Base-by-base conservation (phyloP, 2,888 invertebrate species). In the Megamerina dolium region DNA sequence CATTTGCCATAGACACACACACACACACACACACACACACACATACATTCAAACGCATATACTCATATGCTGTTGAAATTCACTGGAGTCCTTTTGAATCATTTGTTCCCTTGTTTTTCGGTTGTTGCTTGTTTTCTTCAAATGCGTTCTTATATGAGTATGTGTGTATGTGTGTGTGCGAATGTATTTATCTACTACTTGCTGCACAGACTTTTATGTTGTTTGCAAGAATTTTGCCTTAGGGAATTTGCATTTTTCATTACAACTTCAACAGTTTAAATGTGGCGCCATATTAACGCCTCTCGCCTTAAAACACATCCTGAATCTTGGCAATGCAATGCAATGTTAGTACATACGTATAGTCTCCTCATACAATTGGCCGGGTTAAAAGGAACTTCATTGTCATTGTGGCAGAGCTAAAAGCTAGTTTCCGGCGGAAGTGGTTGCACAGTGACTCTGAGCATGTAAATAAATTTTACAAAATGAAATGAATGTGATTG, bases 401-500 rank as follows among this genome's bases (percentile, higher is more conserved):
- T 16, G 32, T 37, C 35, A 19, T 33, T 43, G 37, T 23, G 37
- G 33, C 29, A 55, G 59, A 63, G 62, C 60, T 60, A 60, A 60
- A 60, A 60, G 60, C 60, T 62, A 60, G 59, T 62, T 60, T 60
- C 60, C 60, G 60, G 49, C 60, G 60, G 60, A 60, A 62, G 62
- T 60, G 57, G 62, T 54, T 56, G 43, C 39, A 14, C 31, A 4
- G 20, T 32, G 3, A 17, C 33, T 48, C 16, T 41, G 37, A 19
- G 46, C 47, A 47, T 60, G 57, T 60, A 60, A 62, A 60, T 60
- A 62, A 55, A 60, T 60, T 62, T 60, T 55, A 49, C 59, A 52
- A 60, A 62, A 56, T 62, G 62, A 60, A 62, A 60, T 60, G 59
- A 60, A 62, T 60, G 59, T 60, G 60, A 60, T 60, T 60, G 60